Evolutionary conservation across 2,888 invertebrate genomes (phyloP).

Genomic region (Monochamus alternatus): DNA sequence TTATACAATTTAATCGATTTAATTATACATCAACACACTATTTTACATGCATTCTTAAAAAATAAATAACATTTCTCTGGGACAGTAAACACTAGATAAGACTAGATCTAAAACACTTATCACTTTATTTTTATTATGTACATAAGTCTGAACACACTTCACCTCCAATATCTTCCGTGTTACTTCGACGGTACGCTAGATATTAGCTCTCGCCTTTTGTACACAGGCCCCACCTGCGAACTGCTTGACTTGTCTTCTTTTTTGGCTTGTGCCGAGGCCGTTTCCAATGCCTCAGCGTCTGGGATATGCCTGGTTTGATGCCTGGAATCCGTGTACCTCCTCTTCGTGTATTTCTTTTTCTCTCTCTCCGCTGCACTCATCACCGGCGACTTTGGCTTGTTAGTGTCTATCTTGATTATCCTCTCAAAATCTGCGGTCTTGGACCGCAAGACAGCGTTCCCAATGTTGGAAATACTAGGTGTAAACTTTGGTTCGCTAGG

Average conservation of each 20-base stretch:
- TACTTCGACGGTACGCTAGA: constrained; percentile 78
- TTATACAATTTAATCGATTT: constrained; percentile 35
- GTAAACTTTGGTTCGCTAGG: constrained; percentile 69
- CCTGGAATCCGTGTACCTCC: constrained; percentile 76
- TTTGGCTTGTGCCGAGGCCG: constrained; percentile 56
- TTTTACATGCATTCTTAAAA: constrained; percentile 58
- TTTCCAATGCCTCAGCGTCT: constrained; percentile 72
- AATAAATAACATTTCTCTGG: constrained; percentile 59
- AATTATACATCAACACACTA: constrained; percentile 56
- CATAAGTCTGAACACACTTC: constrained; percentile 57
- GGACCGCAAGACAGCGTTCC: constrained; percentile 78
- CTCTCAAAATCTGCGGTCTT: constrained; percentile 81
- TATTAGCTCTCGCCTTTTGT: constrained; percentile 87
- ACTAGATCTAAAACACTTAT: constrained; percentile 59
- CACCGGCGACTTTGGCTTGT: constrained; percentile 66
- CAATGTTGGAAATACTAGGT: constrained; percentile 78
- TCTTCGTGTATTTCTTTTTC: constrained; percentile 76
- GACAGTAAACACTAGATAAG: constrained; percentile 56
- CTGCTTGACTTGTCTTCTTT: constrained; percentile 54
- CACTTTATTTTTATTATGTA: constrained; percentile 51
- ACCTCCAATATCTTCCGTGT: constrained; percentile 21
- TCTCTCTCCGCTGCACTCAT: constrained; percentile 67
- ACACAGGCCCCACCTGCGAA: constrained; percentile 73
- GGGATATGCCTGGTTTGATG: constrained; percentile 76
- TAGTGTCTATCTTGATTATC: constrained; percentile 73